Percentiles rank a stretch among this genome's conserved stretches.
phyloP scores from a whole-genome alignment of 2,888 invertebrate species.

The Apodemia zela region DNA sequence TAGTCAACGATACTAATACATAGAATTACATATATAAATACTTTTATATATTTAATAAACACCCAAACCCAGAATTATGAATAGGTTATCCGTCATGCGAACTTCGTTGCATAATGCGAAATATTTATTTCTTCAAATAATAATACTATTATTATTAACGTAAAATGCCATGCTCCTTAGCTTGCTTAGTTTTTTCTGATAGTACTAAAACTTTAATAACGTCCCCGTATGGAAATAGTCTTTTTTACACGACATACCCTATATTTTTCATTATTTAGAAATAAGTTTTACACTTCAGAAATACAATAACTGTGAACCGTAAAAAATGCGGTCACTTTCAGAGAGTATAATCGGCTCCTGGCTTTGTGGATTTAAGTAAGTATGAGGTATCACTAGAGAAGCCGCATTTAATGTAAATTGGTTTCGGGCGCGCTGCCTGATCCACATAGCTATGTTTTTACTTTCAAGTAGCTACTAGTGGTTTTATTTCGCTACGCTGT shows the following conservation, averaged over 20 bases:
- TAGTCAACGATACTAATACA: no score
- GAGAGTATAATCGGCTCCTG: constrained; percentile 38
- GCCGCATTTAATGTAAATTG: constrained; percentile 77
- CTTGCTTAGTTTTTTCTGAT: no score
- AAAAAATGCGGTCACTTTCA: constrained; percentile 34
- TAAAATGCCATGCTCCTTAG: no score
- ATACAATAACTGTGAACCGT: constrained; percentile 16
- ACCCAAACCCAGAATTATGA: no score
- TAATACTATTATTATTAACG: no score
- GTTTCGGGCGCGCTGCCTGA: constrained; percentile 52
- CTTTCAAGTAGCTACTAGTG: constrained; percentile 67
- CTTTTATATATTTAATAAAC: no score
- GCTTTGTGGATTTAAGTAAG: constrained; percentile 41
- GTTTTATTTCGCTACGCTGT: constrained; percentile 47
- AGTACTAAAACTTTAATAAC: not conserved
- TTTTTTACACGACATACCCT: not conserved
- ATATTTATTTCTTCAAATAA: no score
- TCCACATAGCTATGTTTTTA: constrained; percentile 60
- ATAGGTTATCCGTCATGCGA: no score
- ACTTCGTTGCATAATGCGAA: no score
- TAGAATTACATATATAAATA: no score
- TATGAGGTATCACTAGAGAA: constrained; percentile 65
- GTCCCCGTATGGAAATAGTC: not conserved
- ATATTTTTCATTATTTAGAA: not conserved
- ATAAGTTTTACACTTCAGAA: constrained; percentile 1